These are phyloP conservation scores for Danio kyathit DNA, from an alignment of 2,797 vertebrate genomes.

Conservation along the genomic window DNA sequence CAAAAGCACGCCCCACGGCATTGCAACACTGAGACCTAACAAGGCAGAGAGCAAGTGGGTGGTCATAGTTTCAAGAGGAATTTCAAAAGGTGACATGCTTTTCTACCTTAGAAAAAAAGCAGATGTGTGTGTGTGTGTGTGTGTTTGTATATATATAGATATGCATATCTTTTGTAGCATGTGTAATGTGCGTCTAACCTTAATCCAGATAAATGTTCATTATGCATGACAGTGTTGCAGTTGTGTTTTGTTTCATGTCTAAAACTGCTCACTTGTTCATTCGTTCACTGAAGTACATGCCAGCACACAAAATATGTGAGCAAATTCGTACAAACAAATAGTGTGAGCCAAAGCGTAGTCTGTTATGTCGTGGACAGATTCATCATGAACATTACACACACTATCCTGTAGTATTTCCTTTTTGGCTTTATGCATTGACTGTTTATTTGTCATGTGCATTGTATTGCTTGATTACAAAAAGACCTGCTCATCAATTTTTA, in stretches of 20 bases:
- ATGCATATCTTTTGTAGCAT: not conserved
- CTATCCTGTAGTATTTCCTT: too few relatives aligned
- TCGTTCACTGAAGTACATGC: too few relatives aligned
- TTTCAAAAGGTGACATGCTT: slow-evolving; percentile 15
- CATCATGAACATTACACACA: too few relatives aligned
- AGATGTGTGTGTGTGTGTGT: not conserved
- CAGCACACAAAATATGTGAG: too few relatives aligned
- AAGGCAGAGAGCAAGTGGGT: slow-evolving; percentile 26
- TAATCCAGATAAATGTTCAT: slow-evolving; percentile 5
- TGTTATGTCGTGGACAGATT: too few relatives aligned
- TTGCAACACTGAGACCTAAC: slow-evolving; percentile 22
- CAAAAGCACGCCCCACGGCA: slow-evolving; percentile 7
- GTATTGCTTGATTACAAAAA: too few relatives aligned
- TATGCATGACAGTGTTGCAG: not conserved
- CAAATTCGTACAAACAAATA: too few relatives aligned
- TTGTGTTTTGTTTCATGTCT: not conserved
- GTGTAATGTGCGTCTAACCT: slow-evolving; percentile 5
- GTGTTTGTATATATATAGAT: slow-evolving; percentile 19
- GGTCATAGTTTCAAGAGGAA: slow-evolving; percentile 27
- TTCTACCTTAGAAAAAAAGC: not conserved
- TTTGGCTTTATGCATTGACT: too few relatives aligned
- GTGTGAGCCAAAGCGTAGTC: too few relatives aligned
- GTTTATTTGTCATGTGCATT: too few relatives aligned
- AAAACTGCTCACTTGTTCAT: too few relatives aligned
- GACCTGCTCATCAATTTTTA: too few relatives aligned